Evolutionary conservation across 2,113 vertebrate species (phyloP).

Genomic region (Eolophus roseicapilla): DNA sequence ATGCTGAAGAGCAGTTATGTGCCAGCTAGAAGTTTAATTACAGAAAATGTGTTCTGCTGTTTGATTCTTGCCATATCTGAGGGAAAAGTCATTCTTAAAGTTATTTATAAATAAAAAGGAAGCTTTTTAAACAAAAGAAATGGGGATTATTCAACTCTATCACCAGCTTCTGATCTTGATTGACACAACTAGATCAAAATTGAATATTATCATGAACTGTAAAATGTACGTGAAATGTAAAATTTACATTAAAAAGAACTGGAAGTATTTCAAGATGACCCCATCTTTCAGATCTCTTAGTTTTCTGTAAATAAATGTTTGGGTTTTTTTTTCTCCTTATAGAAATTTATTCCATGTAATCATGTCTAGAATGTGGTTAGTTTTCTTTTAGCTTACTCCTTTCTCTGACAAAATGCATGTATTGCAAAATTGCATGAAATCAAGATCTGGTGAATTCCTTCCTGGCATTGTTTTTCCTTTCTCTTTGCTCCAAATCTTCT

Average conservation of each 20-base stretch:
- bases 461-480: background rate
- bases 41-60: background rate
- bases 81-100: background rate
- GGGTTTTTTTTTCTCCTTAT: background rate
- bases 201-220: background rate
- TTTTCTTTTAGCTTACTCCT: background rate
- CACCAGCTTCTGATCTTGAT: background rate
- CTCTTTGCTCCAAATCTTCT: background rate
- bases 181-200: background rate
- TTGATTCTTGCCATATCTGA: background rate
- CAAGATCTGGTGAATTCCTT: background rate
- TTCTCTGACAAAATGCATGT: background rate
- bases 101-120: background rate
- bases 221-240: background rate
- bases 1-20: background rate
- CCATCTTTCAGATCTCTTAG: background rate
- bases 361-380: background rate
- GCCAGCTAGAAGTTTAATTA: background rate
- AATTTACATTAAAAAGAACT: background rate
- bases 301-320: background rate
- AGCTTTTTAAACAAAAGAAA: background rate
- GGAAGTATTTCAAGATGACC: background rate
- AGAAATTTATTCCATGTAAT: background rate
- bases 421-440: background rate
- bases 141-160: background rate